Base-by-base conservation (phyloP, 2,888 invertebrate species). In the Agrypnus murinus region DNA sequence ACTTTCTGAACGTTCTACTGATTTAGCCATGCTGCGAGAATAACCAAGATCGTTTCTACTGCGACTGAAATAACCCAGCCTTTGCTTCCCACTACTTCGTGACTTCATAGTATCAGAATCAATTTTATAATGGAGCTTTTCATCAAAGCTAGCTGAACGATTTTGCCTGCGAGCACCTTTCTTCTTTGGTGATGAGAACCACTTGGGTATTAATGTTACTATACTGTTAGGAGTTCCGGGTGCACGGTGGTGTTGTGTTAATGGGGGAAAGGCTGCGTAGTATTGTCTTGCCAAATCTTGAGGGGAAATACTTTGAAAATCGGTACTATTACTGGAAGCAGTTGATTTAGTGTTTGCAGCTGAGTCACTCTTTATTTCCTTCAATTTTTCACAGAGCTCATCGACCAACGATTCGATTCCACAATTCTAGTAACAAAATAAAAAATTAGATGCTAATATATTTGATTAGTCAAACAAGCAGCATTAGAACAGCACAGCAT, bases 331-430 rank as follows among this genome's bases (percentile, higher is more conserved):
- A 40, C 46, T 59, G 57, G 71, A 65, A 67, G 65, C 38, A 40
- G 71, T 68, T 25, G 45, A 53, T 48, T 75, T 73, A 12, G 66
- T 58, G 60, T 73, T 71, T 59, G 63, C 65, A 68, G 71, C 63
- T 62, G 76, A 67, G 34, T 78, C 77, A 65, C 75, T 85, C 80
- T 91, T 91, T 80, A 92, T 89, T 85, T 93, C 91, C 85, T 92
- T 92, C 80, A 95, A 87, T 86, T 92, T 92, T 78, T 89, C 89
- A 86, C 93, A 93, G 83, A 95, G 88, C 87, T 95, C 94, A 86
- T 95, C 94, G 78, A 95, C 93, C 84, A 95, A 89, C 81, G 90
- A 90, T 87, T 94, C 93, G 82, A 95, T 91, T 84, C 92, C 92
- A 86, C 91, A 89, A 86, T 91, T 92, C 93, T 95, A 89, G n/a